A percentile compares a stretch with the other conserved stretches of the same genome.
Conservation (phyloP, 2,113 vertebrate genomes). For the Manacus vitellinus region DNA sequence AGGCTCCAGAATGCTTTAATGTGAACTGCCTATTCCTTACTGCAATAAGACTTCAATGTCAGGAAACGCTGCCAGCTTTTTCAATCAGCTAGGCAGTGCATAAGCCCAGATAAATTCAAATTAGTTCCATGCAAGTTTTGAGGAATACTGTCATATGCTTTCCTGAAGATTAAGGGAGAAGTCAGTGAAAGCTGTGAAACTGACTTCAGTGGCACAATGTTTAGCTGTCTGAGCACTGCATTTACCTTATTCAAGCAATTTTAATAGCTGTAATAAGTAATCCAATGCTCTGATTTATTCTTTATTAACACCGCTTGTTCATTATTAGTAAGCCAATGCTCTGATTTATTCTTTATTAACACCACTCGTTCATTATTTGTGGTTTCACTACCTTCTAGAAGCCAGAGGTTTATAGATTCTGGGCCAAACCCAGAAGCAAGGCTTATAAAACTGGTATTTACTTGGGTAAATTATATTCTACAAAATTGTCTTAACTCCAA, state of each 20-base stretch:
- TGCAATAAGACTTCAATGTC: background rate
- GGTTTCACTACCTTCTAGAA: slow-evolving; percentile 17
- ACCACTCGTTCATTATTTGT: background rate
- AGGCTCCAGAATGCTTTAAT: background rate
- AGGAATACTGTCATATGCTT: background rate
- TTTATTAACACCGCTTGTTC: background rate
- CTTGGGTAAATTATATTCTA: background rate
- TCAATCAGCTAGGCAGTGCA: background rate
- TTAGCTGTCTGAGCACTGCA: background rate
- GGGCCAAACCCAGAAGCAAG: slow-evolving; percentile 26
- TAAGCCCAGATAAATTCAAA: slow-evolving; percentile 26
- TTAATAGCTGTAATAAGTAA: background rate
- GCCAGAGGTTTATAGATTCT: slow-evolving; percentile 18
- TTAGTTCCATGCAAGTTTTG: slow-evolving; percentile 11
- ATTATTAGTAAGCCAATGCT: background rate
- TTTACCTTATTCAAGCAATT: background rate
- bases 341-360: slow-evolving; percentile 35
- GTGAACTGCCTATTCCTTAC: background rate
- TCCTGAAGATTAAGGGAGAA: slow-evolving; percentile 17
- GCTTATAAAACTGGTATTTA: slow-evolving; percentile 3
- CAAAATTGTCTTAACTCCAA: background rate
- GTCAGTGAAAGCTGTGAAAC: background rate
- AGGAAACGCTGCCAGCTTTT: background rate
- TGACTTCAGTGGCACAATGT: background rate
- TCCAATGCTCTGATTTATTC: slow-evolving; percentile 1